phyloP scores from a whole-genome alignment of 2,888 invertebrate species.

The Xestia ashworthii region DNA sequence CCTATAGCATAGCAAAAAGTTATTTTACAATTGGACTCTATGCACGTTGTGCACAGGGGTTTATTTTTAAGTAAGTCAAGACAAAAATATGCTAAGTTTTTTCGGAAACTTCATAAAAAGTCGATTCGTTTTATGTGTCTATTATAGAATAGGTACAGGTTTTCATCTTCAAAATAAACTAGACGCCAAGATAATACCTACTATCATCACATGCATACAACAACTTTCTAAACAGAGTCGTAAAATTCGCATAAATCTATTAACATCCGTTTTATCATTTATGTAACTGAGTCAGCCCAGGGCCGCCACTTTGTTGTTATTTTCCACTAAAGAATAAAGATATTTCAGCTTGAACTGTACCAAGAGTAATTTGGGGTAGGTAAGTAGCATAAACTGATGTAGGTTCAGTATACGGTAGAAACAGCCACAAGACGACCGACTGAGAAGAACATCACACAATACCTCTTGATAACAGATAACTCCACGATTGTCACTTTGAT shows the following conservation, averaged over 20 bases:
- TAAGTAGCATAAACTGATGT: conserved; percentile 18
- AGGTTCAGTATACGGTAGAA: conserved; percentile 33
- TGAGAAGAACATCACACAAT: conserved; percentile 64
- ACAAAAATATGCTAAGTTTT: neutral
- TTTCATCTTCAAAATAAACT: conserved; percentile 3
- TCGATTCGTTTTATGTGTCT: neutral
- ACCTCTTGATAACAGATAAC: conserved; percentile 80
- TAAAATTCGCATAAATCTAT: conserved; percentile 55
- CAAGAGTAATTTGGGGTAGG: conserved; percentile 48
- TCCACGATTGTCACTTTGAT: conserved; percentile 77
- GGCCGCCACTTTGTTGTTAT: conserved; percentile 66
- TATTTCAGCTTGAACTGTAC: conserved; percentile 47
- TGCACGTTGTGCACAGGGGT: neutral
- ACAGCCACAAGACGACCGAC: conserved; percentile 44
- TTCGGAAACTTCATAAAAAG: neutral
- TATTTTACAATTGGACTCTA: neutral
- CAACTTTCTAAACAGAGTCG: conserved; percentile 54
- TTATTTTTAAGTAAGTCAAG: neutral
- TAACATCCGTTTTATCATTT: conserved; percentile 52
- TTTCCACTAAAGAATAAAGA: conserved; percentile 45
- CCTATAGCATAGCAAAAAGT: neutral
- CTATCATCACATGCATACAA: conserved; percentile 13
- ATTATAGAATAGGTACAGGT: neutral
- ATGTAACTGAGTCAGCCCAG: conserved; percentile 63
- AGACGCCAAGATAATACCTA: conserved; percentile 25